Percentiles rank a stretch among this genome's conserved stretches.
Conservation (phyloP, 2,888 invertebrate species). For the Notodonta ziczac region DNA sequence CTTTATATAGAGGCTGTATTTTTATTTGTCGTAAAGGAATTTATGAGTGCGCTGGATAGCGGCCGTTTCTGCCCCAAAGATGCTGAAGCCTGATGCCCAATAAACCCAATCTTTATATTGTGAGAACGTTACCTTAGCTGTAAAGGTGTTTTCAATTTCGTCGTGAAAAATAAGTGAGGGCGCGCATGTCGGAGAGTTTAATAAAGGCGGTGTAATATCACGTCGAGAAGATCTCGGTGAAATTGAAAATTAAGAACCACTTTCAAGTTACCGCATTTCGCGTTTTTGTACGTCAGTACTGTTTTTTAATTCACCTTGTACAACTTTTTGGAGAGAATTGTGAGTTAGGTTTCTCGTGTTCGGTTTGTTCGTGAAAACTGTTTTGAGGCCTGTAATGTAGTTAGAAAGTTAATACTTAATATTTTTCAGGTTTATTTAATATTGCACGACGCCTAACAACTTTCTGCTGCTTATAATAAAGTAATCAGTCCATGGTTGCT, state of each 20-base stretch:
- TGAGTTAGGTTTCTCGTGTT: neutral
- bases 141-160: conserved; percentile 74
- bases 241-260: conserved; percentile 72
- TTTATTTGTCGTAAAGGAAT: conserved; percentile 79
- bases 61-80: conserved; percentile 56
- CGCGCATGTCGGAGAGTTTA: conserved; percentile 62
- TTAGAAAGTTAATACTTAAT: neutral
- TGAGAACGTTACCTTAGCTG: conserved; percentile 63
- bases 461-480: no score
- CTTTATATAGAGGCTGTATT: conserved; percentile 61
- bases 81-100: conserved; percentile 61
- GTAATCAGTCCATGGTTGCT: no score
- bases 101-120: conserved; percentile 76
- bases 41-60: conserved; percentile 63
- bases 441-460: neutral
- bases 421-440: neutral
- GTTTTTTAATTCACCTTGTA: conserved; percentile 29
- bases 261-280: conserved; percentile 44
- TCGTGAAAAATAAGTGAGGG: conserved; percentile 65
- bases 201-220: conserved; percentile 67
- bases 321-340: neutral
- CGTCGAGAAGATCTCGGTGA: conserved; percentile 55
- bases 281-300: conserved; percentile 36
- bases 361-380: conserved; percentile 2
- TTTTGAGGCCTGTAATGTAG: neutral